Evolutionary conservation across 2,797 vertebrate genomes (phyloP).

Genomic region (Carapus acus): DNA sequence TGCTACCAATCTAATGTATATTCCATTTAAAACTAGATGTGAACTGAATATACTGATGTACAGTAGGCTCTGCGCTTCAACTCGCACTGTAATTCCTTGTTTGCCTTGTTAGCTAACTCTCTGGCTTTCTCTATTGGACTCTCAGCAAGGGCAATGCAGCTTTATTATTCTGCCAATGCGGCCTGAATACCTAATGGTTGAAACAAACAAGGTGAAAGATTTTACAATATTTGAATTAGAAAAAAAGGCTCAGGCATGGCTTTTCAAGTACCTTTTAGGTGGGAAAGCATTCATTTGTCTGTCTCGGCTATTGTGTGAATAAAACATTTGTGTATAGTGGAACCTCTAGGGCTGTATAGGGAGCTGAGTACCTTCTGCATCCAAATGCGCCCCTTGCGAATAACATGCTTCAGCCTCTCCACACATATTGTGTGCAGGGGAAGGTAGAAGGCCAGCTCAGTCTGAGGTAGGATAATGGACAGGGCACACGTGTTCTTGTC

Average conservation of each 20-base stretch:
- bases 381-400: conserved; percentile 95
- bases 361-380: conserved; percentile 88
- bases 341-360: not conserved
- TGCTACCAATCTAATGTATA: too few species aligned
- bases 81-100: too few species aligned
- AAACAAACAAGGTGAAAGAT: conserved; percentile 26
- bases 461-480: conserved; percentile 92
- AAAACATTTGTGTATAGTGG: not conserved
- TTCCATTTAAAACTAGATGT: too few species aligned
- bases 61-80: too few species aligned
- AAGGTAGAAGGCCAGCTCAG: conserved; percentile 89
- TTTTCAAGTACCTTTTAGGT: conserved; percentile 8
- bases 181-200: conserved; percentile 20
- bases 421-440: conserved; percentile 91
- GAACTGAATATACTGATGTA: too few species aligned
- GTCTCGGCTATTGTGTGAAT: not conserved
- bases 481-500: conserved; percentile 95
- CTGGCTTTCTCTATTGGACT: conserved; percentile 10
- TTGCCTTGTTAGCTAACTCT: too few species aligned
- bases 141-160: conserved; percentile 1
- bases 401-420: conserved; percentile 90
- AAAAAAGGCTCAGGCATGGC: conserved; percentile 1
- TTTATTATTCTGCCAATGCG: conserved; percentile 32
- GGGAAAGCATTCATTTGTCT: not conserved
- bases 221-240: conserved; percentile 4